A percentile compares a stretch with the other conserved stretches of the same genome.
phyloP scores from a whole-genome alignment of 2,888 invertebrate genomes.

The Dysmachus trigonus region DNA sequence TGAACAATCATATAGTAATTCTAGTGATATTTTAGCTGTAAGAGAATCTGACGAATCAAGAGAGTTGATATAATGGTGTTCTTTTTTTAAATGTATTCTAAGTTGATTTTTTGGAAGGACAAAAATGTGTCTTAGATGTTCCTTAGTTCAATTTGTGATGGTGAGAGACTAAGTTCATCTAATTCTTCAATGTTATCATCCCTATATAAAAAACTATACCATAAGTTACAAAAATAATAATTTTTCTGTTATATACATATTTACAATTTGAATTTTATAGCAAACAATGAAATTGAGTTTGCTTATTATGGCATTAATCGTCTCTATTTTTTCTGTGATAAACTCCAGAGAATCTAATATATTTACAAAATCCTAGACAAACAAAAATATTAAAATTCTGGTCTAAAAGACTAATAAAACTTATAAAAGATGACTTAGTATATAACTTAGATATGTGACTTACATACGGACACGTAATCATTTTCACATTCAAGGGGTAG shows the following conservation, averaged over 20 bases:
- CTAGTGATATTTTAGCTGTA: background rate
- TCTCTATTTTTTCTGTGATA: too few species aligned
- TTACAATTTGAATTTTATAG: background rate
- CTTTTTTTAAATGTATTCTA: background rate
- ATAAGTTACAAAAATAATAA: background rate
- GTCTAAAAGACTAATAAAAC: too few species aligned
- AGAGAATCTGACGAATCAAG: background rate
- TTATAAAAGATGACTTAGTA: too few species aligned
- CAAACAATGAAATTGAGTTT: background rate
- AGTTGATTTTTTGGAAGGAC: background rate
- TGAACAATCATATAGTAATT: constrained; percentile 24
- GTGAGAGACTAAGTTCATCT: background rate
- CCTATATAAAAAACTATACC: background rate
- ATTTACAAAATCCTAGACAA: too few species aligned
- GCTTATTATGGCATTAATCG: background rate
- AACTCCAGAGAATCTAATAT: too few species aligned
- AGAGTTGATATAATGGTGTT: background rate
- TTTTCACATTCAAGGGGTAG: too few species aligned
- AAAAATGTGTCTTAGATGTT: background rate
- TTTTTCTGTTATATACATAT: background rate
- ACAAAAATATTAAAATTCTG: too few species aligned
- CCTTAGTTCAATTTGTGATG: background rate
- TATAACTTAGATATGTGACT: too few species aligned
- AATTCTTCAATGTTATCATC: too few species aligned
- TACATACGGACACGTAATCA: too few species aligned